Percentiles rank a stretch among this genome's conserved stretches.
These are phyloP conservation scores for Drosophila serrata DNA, from an alignment of 1,140 invertebrate genomes.

Conservation along the genomic window DNA sequence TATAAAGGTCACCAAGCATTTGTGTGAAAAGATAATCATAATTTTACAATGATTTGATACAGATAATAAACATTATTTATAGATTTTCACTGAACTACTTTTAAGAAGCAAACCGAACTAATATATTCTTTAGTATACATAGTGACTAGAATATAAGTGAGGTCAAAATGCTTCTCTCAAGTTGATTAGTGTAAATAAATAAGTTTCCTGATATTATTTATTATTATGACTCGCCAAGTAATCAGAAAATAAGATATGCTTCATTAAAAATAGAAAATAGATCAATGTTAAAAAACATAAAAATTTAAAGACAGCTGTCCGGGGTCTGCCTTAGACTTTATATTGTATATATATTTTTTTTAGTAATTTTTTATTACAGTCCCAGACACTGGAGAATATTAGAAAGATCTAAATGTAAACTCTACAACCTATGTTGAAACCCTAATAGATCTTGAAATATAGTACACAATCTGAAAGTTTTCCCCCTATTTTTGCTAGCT, in stretches of 20 bases:
- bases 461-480: slow-evolving; percentile 15
- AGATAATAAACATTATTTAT: neutral
- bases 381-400: neutral
- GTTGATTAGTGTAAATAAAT: too few species aligned
- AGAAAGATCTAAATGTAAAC: slow-evolving; percentile 3
- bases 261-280: neutral
- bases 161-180: too few species aligned
- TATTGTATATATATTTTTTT: neutral
- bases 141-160: too few species aligned
- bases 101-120: neutral
- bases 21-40: neutral
- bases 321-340: neutral
- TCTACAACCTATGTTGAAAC: slow-evolving; percentile 27
- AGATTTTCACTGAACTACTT: neutral
- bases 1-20: neutral
- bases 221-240: neutral
- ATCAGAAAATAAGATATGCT: neutral
- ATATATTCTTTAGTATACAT: neutral
- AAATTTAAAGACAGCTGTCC: neutral
- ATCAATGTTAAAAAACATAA: neutral
- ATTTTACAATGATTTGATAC: neutral
- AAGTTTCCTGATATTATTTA: neutral
- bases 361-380: slow-evolving; percentile 8
- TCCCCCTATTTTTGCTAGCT: neutral
- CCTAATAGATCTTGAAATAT: neutral